phyloP scores from a whole-genome alignment of 2,888 invertebrate genomes.

The Meandrusa payeni region DNA sequence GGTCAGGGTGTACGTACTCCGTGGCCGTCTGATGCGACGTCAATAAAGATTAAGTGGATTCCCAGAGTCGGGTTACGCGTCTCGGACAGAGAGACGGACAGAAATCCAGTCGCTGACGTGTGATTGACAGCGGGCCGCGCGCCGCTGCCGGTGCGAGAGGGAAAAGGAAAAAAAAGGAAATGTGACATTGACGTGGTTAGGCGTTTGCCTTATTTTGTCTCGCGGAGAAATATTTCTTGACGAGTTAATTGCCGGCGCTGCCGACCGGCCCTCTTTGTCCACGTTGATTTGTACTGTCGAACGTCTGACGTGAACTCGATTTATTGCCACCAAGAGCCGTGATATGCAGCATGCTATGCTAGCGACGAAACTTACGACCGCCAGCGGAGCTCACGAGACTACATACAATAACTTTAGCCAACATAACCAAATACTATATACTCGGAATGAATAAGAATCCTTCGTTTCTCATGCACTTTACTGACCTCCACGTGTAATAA shows the following conservation, averaged over 20 bases:
- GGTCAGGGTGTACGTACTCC: not conserved
- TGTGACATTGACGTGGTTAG: slow-evolving; percentile 27
- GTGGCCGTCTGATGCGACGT: slow-evolving; percentile 32
- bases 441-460: too few relatives aligned
- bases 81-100: slow-evolving; percentile 36
- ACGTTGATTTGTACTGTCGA: slow-evolving; percentile 5
- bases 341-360: too few relatives aligned
- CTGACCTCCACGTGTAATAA: too few relatives aligned
- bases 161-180: slow-evolving; percentile 24
- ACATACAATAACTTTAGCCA: too few relatives aligned
- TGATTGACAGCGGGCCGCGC: slow-evolving; percentile 31
- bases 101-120: slow-evolving; percentile 41
- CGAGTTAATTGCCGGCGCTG: slow-evolving; percentile 28
- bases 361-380: too few relatives aligned
- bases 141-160: slow-evolving; percentile 21
- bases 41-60: slow-evolving; percentile 47
- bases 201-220: slow-evolving; percentile 24
- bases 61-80: slow-evolving; percentile 42
- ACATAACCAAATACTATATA: too few relatives aligned
- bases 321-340: slow-evolving; percentile 11
- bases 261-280: slow-evolving; percentile 19
- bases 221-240: slow-evolving; percentile 21
- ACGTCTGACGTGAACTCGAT: slow-evolving; percentile 10
- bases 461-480: too few relatives aligned
- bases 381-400: too few relatives aligned